Evolutionary conservation across 2,113 vertebrate genomes (phyloP).

Genomic region (Coturnix japonica): DNA sequence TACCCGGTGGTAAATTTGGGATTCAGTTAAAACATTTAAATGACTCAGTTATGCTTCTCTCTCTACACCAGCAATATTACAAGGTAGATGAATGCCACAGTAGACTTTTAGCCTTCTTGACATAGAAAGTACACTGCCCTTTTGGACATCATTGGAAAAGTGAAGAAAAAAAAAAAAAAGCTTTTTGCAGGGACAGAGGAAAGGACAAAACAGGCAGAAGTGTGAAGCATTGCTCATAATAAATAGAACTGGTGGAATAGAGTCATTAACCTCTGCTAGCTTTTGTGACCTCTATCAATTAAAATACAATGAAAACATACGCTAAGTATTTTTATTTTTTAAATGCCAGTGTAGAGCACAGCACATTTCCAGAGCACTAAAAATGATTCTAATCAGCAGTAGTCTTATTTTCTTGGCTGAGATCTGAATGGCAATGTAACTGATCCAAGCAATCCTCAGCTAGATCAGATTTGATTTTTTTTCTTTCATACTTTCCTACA

Average conservation of each 20-base stretch:
- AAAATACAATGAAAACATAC: neutral
- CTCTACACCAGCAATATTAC: neutral
- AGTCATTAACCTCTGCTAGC: constrained; percentile 11
- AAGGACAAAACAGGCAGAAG: neutral
- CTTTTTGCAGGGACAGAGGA: neutral
- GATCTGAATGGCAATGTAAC: constrained; percentile 8
- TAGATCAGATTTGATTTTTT: neutral
- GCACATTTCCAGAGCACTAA: constrained; percentile 9
- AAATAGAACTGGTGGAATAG: neutral
- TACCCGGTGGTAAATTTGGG: neutral
- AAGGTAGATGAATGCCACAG: neutral
- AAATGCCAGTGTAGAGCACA: neutral
- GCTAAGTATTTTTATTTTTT: neutral
- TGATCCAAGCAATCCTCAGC: neutral
- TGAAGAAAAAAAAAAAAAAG: neutral
- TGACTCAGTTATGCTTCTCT: neutral
- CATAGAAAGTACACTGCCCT: neutral
- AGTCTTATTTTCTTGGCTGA: constrained; percentile 40
- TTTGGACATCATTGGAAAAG: neutral
- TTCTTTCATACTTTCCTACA: neutral
- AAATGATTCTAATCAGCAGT: neutral
- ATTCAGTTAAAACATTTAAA: constrained; percentile 42
- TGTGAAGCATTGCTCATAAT: neutral
- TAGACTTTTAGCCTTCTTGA: neutral
- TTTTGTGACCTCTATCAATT: neutral